Evolutionary conservation across 2,888 invertebrate species (phyloP).

Genomic region (Ormyrus thymus): DNA sequence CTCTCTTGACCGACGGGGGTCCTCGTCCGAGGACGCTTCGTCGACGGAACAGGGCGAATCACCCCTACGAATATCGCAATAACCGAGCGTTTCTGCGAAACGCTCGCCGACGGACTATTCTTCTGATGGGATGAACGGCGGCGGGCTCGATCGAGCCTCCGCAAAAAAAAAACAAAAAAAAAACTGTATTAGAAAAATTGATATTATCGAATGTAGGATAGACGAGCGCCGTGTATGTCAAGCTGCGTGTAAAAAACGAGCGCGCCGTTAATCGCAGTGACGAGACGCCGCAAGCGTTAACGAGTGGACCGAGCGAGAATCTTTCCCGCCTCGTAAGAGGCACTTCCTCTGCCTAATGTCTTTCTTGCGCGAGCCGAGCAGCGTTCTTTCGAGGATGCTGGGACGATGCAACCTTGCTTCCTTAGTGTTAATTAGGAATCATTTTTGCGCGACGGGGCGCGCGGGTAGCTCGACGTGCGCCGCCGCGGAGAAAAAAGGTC

Average conservation of each 20-base stretch:
- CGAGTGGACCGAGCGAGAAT: neutral
- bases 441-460: too few species aligned
- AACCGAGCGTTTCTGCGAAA: neutral
- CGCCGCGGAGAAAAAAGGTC: too few species aligned
- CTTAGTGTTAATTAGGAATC: too few species aligned
- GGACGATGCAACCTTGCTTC: too few species aligned
- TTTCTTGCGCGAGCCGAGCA: neutral
- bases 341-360: conserved; percentile 17
- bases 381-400: neutral
- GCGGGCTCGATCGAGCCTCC: neutral
- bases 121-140: neutral
- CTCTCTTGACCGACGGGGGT: too few species aligned
- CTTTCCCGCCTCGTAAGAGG: neutral
- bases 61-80: neutral
- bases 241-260: neutral
- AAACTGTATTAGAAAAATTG: conserved; percentile 15
- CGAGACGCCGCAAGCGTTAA: neutral
- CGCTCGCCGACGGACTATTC: neutral
- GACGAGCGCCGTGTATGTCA: neutral
- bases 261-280: neutral
- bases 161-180: neutral
- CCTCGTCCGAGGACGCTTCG: too few species aligned
- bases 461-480: too few species aligned
- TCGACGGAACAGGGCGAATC: neutral
- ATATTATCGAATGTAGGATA: neutral